Base-by-base conservation (phyloP, 2,113 vertebrate species). In the Casuarius casuarius region DNA sequence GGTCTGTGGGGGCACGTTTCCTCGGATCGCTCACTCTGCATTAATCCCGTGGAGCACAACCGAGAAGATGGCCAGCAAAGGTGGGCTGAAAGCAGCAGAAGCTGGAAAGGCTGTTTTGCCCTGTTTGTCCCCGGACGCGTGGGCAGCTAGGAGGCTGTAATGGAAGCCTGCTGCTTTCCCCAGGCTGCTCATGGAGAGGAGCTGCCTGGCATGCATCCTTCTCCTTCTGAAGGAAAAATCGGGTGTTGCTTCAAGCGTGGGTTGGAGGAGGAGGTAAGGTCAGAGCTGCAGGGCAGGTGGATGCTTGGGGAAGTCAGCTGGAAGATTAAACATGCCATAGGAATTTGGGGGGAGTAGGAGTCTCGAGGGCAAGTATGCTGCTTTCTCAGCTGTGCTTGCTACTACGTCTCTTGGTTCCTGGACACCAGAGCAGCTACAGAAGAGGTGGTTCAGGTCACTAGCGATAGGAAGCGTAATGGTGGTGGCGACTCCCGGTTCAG, bases 281-380 rank as follows among this genome's bases (percentile, higher is more conserved):
- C 42, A 44, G 63, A 42, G 76, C 49, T 35, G 31, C 63, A 54
- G 66, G 48, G 42, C 46, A 58, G 33, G 29, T 38, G 56, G 42
- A n/a, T 62, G 25, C 35, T 48, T 23, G 59, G 38, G 49, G 51
- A 72, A 38, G 49, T 46, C 48, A 18, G 9, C 28, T 52, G 38
- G 38, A 84, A 38, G 10, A 78, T 54, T 14, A 59, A 76, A 67
- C 1, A 1, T 75, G 20, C n/a, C 29, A 5, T 6, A 17, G 25
- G 48, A 33, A 35, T 68, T 62, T 35, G 12, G 25, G 19, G 25
- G 28, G 31, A 63, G 46, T 48, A 48, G 58, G n/a, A 68, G 56
- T 6, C 51, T 54, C 11, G 35, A 87, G n/a, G 22, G 31, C 26
- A 20, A 0, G 2, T 1, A 12, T 0, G 0, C 4, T 65, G 48